These are phyloP conservation scores for Sceloporus tristichus DNA, from an alignment of 2,113 vertebrate species.

Conservation along the genomic window DNA sequence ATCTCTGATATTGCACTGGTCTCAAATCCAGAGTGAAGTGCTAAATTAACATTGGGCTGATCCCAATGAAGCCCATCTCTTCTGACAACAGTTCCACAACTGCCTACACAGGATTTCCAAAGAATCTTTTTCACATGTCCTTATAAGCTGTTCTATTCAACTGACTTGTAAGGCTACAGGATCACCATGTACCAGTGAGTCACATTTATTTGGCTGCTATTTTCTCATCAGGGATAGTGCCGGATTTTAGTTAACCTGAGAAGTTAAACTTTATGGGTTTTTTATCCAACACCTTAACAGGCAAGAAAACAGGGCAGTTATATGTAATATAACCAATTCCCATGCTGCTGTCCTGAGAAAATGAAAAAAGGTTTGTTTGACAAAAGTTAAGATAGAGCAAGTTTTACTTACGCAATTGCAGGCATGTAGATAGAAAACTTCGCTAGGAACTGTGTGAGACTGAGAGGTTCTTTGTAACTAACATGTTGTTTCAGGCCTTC, in stretches of 20 bases:
- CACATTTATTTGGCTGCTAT: background rate
- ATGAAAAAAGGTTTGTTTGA: background rate
- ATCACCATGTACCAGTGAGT: conserved; percentile 7
- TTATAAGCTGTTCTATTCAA: background rate
- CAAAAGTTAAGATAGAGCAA: background rate
- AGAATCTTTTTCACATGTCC: background rate
- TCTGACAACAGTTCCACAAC: background rate
- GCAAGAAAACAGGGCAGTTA: background rate
- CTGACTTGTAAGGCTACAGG: background rate
- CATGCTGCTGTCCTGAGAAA: background rate
- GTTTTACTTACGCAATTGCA: conserved; percentile 90
- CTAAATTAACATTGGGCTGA: background rate
- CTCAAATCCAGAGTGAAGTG: background rate
- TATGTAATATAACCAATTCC: background rate
- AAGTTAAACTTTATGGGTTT: background rate
- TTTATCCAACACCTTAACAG: background rate
- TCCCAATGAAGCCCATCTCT: background rate
- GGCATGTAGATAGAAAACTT: conserved; percentile 94
- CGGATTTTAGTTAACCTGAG: background rate
- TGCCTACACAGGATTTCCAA: background rate
- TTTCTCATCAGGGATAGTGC: background rate
- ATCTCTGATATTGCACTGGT: background rate
- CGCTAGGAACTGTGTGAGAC: conserved; percentile 83
- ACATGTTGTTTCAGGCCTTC: conserved; percentile 76
- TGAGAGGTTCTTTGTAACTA: conserved; percentile 75